Evolutionary conservation across 2,797 vertebrate species (phyloP).

Genomic region (Eulemur coronatus): DNA sequence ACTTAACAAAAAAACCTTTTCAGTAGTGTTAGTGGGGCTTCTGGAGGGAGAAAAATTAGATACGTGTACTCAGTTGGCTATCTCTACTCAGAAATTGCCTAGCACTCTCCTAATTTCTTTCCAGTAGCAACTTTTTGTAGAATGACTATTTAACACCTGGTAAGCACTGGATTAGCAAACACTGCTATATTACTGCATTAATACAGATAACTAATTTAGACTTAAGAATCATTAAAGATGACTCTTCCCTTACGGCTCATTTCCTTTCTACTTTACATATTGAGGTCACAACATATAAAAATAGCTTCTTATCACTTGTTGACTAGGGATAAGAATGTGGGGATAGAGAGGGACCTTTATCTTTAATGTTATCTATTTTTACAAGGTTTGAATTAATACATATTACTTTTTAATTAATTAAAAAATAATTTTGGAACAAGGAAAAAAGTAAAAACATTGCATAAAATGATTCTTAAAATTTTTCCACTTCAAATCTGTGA

Average conservation of each 20-base stretch:
- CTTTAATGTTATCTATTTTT: constrained; percentile 51
- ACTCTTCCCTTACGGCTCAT: not conserved
- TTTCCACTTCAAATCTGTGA: constrained; percentile 48
- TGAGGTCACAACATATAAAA: not conserved
- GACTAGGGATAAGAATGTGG: not conserved
- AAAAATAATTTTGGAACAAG: constrained; percentile 53
- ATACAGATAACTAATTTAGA: not conserved
- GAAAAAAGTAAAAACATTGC: constrained; percentile 43
- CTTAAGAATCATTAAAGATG: not conserved
- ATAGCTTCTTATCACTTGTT: not conserved
- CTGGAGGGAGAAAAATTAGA: constrained; percentile 10
- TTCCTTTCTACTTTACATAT: not conserved
- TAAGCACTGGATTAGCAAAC: not conserved
- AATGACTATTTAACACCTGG: not conserved
- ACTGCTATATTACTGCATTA: not conserved
- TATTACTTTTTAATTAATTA: constrained; percentile 54
- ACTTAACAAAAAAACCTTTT: not conserved
- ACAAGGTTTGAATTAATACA: constrained; percentile 28
- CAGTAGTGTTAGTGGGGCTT: not conserved
- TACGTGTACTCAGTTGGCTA: not conserved
- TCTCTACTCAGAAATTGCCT: not conserved
- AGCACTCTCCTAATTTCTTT: not conserved
- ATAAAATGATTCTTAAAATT: constrained; percentile 18
- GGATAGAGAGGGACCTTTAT: not conserved
- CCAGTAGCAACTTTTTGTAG: not conserved